phyloP scores from a whole-genome alignment of 2,113 vertebrate genomes.

The Thunnus thynnus region DNA sequence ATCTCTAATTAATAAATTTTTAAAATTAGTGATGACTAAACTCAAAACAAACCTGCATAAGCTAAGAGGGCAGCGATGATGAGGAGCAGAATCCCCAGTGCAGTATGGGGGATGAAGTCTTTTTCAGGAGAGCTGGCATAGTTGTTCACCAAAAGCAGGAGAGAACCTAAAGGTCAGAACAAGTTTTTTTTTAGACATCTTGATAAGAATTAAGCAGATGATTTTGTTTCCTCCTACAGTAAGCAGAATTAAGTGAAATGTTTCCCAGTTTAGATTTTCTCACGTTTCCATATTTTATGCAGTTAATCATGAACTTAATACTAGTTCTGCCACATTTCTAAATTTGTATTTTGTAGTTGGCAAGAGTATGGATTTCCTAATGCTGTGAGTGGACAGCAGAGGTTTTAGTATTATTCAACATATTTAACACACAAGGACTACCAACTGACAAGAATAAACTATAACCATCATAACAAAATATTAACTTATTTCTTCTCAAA shows the following conservation, averaged over 20 bases:
- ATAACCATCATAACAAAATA: too few species aligned
- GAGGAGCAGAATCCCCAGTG: constrained; percentile 89
- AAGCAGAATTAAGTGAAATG: not conserved
- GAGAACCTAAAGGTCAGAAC: constrained; percentile 79
- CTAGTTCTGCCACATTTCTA: too few species aligned
- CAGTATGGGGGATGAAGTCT: constrained; percentile 82
- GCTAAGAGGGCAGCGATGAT: constrained; percentile 82
- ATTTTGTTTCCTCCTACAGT: not conserved
- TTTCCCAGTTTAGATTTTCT: not conserved
- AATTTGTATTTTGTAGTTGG: too few species aligned
- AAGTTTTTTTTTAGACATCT: not conserved
- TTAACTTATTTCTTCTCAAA: too few species aligned
- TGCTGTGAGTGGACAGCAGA: too few species aligned
- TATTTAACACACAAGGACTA: too few species aligned
- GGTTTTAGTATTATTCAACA: too few species aligned
- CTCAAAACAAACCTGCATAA: constrained; percentile 84
- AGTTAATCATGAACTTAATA: too few species aligned
- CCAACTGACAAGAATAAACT: too few species aligned
- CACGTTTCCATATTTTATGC: too few species aligned
- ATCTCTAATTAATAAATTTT: not conserved
- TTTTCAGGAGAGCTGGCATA: constrained; percentile 78
- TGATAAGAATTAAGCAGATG: not conserved
- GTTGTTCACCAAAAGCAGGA: constrained; percentile 86
- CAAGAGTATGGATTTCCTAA: too few species aligned
- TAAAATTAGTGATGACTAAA: not conserved